Evolutionary conservation across 2,888 invertebrate species (phyloP).

Genomic region (Diabrotica balteata): DNA sequence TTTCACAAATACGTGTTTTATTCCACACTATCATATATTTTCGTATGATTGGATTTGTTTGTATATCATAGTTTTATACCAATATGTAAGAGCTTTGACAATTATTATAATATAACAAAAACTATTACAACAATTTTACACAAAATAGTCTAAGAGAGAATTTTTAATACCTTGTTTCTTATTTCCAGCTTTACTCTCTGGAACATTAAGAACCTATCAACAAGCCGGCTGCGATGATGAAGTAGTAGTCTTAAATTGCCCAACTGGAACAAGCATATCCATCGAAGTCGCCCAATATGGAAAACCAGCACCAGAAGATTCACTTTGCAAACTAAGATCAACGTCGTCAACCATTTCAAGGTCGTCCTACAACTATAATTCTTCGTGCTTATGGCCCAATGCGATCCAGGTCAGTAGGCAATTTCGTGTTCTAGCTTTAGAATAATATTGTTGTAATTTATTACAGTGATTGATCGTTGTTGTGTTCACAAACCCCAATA

Average conservation of each 20-base stretch:
- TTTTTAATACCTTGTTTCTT: neutral
- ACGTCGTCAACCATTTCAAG: slow-evolving; percentile 54
- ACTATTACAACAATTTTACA: no score
- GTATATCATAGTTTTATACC: no score
- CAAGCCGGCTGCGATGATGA: slow-evolving; percentile 93
- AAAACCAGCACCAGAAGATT: slow-evolving; percentile 62
- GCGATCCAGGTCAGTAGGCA: slow-evolving; percentile 74
- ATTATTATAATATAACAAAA: no score
- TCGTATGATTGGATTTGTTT: no score
- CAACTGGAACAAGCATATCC: slow-evolving; percentile 88
- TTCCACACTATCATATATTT: no score
- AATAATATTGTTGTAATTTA: no score
- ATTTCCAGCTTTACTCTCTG: slow-evolving; percentile 82
- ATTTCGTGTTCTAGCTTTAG: neutral
- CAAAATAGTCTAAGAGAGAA: no score
- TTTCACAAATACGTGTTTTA: no score
- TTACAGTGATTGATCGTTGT: no score
- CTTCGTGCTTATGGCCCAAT: slow-evolving; percentile 78
- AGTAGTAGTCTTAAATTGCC: slow-evolving; percentile 85
- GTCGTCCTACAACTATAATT: slow-evolving; percentile 66
- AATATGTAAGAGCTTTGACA: no score
- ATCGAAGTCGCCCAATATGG: slow-evolving; percentile 93
- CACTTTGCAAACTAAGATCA: slow-evolving; percentile 50
- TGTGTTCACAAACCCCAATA: no score
- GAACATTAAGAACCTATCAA: slow-evolving; percentile 89